Percentiles rank a stretch among this genome's conserved stretches.
These are phyloP conservation scores for Philantomba maxwellii DNA, from an alignment of 2,113 vertebrate species.

Conservation along the genomic window DNA sequence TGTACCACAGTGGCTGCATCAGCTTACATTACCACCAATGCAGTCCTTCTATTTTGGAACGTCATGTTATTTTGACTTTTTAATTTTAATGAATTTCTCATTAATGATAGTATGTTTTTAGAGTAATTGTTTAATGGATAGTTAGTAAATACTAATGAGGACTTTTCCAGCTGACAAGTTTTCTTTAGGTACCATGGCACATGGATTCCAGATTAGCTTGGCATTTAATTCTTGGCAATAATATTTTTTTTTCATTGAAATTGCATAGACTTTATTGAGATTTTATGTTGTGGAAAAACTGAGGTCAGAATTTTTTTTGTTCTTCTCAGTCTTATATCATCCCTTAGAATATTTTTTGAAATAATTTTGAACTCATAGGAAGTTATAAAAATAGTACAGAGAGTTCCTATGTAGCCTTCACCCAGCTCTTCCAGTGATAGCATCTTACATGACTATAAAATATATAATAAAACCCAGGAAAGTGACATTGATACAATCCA, in stretches of 20 bases:
- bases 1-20: neutral
- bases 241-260: neutral
- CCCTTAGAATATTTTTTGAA: neutral
- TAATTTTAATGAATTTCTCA: neutral
- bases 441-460: neutral
- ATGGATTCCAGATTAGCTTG: neutral
- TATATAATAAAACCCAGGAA: neutral
- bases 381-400: neutral
- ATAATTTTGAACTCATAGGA: neutral
- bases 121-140: neutral
- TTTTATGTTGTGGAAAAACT: neutral
- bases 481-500: neutral
- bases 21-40: neutral
- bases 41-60: neutral
- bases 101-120: neutral
- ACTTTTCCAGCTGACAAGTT: neutral
- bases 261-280: neutral
- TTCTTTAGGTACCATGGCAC: neutral
- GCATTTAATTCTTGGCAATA: neutral
- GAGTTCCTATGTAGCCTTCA: neutral
- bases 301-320: neutral
- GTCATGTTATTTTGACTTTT: neutral
- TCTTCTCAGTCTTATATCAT: neutral
- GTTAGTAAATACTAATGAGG: neutral
- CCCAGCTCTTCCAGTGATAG: neutral